A percentile compares a stretch with the other conserved stretches of the same genome.
These are phyloP conservation scores for Hydrolagus affinis DNA, from an alignment of 2,113 vertebrate genomes.

Conservation along the genomic window DNA sequence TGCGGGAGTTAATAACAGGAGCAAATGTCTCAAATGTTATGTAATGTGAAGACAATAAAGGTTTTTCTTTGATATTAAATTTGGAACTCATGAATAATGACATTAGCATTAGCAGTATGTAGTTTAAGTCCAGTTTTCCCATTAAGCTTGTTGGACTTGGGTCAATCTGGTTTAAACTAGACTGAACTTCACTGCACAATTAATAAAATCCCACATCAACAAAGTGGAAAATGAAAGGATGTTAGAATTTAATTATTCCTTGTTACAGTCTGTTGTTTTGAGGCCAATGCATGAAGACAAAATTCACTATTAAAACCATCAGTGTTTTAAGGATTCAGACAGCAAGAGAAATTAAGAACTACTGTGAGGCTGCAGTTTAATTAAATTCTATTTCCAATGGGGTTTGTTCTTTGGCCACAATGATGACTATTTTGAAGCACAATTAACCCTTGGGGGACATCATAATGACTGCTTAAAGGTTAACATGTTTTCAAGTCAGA, in stretches of 20 bases:
- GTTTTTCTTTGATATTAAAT: no score
- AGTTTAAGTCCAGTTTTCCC: background rate
- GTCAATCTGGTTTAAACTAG: background rate
- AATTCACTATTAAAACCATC: background rate
- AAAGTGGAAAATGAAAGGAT: background rate
- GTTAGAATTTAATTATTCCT: background rate
- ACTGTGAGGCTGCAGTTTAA: background rate
- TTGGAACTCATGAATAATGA: no score
- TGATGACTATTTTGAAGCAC: background rate
- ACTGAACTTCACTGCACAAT: background rate
- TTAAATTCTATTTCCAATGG: background rate
- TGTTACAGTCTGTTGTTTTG: background rate
- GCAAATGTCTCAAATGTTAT: no score
- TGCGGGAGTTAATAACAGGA: no score
- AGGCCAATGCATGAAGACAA: background rate
- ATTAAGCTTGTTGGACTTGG: background rate
- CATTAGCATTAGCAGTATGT: no score
- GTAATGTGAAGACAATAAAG: no score
- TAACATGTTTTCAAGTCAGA: background rate
- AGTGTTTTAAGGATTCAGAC: background rate
- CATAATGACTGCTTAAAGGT: conserved; percentile 23
- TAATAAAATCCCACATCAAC: background rate
- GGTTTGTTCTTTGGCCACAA: background rate
- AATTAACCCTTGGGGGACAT: background rate
- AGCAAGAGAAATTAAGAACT: background rate